Evolutionary conservation across 1,140 invertebrate species (phyloP).

Genomic region (Glomeris maerens): DNA sequence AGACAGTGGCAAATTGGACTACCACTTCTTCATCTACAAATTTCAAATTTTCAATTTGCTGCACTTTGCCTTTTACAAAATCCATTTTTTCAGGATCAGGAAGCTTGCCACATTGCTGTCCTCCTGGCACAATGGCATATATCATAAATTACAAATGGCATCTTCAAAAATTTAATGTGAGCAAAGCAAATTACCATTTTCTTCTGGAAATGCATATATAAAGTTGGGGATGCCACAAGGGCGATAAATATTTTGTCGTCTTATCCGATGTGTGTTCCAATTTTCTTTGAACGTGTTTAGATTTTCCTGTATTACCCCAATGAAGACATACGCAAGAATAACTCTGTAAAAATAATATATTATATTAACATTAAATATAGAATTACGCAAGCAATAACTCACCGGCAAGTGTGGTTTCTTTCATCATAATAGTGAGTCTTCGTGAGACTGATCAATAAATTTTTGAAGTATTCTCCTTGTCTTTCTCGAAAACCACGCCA

Average conservation of each 20-base stretch:
- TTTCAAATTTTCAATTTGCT: background rate
- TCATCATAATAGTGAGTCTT: background rate
- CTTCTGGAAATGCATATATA: background rate
- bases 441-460: background rate
- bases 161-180: background rate
- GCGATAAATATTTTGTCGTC: background rate
- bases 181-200: background rate
- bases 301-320: background rate
- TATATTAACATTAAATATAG: no score
- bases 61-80: background rate
- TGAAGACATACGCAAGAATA: background rate
- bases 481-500: constrained; percentile 1
- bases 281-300: background rate
- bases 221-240: background rate
- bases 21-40: background rate
- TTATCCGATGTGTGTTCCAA: background rate
- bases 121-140: background rate
- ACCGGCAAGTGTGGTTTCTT: background rate
- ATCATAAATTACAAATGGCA: background rate
- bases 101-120: background rate
- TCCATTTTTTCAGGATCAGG: background rate
- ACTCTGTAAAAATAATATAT: background rate
- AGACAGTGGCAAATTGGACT: background rate
- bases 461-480: background rate
- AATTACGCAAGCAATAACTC: background rate